Evolutionary conservation across 2,113 vertebrate genomes (phyloP).

Genomic region (Sphyrna mokarran): DNA sequence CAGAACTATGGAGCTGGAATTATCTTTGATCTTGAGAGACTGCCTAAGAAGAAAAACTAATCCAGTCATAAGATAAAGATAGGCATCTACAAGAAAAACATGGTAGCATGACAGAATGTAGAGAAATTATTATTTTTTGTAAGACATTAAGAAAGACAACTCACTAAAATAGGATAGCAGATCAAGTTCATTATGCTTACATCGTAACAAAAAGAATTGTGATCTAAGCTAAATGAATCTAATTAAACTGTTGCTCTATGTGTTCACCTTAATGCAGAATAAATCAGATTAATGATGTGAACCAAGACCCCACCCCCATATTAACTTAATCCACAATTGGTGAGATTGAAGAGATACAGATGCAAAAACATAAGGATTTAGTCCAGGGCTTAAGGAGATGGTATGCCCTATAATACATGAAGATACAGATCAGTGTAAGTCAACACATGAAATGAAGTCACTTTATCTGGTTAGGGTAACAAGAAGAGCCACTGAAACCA

Average conservation of each 20-base stretch:
- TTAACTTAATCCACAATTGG: neutral
- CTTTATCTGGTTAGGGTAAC: neutral
- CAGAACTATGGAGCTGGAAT: too few species aligned
- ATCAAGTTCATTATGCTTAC: neutral
- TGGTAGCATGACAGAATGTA: neutral
- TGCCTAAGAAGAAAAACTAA: too few species aligned
- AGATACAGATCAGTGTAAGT: neutral
- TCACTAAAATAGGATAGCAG: neutral
- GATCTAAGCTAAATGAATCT: neutral
- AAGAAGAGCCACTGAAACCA: neutral
- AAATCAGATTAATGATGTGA: neutral
- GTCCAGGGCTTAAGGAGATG: neutral
- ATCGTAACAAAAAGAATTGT: neutral
- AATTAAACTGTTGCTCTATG: neutral
- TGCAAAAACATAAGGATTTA: neutral
- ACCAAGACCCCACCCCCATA: neutral
- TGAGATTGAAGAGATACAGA: neutral
- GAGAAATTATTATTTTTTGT: neutral
- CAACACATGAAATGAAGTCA: neutral
- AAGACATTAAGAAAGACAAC: neutral
- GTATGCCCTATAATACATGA: neutral
- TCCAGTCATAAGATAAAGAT: neutral
- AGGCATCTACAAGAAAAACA: neutral
- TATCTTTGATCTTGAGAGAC: too few species aligned
- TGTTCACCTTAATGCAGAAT: neutral